These are phyloP conservation scores for Tridacna gigas DNA, from an alignment of 2,888 invertebrate genomes.

Conservation along the genomic window DNA sequence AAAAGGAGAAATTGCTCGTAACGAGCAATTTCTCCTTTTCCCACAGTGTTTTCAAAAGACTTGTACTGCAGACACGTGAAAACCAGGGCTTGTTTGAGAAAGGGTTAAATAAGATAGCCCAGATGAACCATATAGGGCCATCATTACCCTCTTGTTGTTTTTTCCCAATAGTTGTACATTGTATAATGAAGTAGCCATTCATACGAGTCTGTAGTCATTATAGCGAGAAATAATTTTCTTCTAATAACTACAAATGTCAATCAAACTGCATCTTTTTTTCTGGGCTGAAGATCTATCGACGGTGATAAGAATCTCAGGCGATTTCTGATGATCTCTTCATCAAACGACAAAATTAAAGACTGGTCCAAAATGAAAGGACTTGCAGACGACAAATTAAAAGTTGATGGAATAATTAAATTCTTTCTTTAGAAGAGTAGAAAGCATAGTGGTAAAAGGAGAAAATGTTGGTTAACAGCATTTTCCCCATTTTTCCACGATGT, in stretches of 20 bases:
- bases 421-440: not conserved
- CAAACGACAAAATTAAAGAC: too few species aligned
- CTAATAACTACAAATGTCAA: too few species aligned
- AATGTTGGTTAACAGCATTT: not conserved
- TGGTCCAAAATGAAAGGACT: not conserved
- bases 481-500: not conserved
- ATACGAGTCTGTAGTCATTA: too few species aligned
- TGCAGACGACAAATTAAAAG: not conserved
- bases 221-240: too few species aligned
- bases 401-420: not conserved
- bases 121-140: not conserved
- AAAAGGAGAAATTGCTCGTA: not conserved
- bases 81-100: not conserved
- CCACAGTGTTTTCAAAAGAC: not conserved
- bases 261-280: too few species aligned
- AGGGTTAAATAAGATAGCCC: not conserved
- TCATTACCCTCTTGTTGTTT: too few species aligned
- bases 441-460: not conserved
- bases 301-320: too few species aligned
- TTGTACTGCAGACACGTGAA: not conserved
- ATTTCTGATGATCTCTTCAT: too few species aligned
- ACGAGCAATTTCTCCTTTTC: not conserved
- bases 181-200: too few species aligned
- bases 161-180: not conserved
- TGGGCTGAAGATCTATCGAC: too few species aligned